Evolutionary conservation across 2,797 vertebrate species (phyloP).

Genomic region (Gambusia yucatana): DNA sequence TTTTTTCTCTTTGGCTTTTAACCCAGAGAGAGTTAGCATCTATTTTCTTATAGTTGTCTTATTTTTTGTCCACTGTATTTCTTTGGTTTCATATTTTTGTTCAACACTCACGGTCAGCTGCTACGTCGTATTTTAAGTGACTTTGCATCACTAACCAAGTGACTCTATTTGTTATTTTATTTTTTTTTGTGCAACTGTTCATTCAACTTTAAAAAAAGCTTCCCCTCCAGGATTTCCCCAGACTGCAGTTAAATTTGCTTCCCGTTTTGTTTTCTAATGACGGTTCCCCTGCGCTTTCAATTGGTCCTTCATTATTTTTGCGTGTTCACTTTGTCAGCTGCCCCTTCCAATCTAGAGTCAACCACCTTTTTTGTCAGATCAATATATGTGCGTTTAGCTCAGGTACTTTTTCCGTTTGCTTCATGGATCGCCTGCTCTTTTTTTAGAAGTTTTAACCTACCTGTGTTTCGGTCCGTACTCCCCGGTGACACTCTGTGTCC

Average conservation of each 20-base stretch:
- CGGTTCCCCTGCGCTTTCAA: background rate
- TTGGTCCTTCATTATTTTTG: background rate
- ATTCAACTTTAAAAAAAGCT: background rate
- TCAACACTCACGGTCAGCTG: background rate
- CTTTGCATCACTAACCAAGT: too few species aligned
- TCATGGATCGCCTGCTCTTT: background rate
- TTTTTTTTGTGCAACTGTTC: background rate
- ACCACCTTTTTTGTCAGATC: background rate
- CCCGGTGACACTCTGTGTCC: constrained; percentile 2
- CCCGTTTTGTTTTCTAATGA: background rate
- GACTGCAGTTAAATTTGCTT: background rate
- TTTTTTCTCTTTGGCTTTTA: too few species aligned
- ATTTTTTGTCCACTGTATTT: too few species aligned
- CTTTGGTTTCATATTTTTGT: background rate
- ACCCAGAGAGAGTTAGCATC: too few species aligned
- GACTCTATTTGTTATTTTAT: background rate
- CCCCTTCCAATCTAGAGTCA: too few species aligned
- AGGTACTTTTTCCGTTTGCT: background rate
- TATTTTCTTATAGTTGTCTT: too few species aligned
- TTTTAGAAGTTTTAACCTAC: background rate
- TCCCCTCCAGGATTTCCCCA: background rate
- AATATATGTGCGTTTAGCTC: background rate
- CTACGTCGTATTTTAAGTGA: too few species aligned
- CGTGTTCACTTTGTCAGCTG: background rate
- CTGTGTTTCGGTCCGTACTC: background rate